Percentiles rank a stretch among this genome's conserved stretches.
Conservation (phyloP, 2,113 vertebrate species). For the Felis catus region F.catus_Fca126_mat1.0 CM031417.1:55470501-55471000, state of each 20-base stretch:
- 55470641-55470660: background rate
- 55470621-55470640: background rate
- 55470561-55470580: background rate
- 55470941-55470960: background rate
- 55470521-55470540: background rate
- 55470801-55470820: background rate
- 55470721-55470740: background rate
- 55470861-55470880: background rate
- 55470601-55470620: background rate
- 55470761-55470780: background rate
- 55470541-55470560: background rate
- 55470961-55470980: background rate
- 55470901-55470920: background rate
- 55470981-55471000: background rate
- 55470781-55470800: background rate
- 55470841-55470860: background rate
- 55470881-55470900: constrained; percentile 7
- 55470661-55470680: background rate
- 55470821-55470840: background rate
- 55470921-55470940: background rate
- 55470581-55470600: background rate
- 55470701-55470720: background rate
- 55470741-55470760: background rate
- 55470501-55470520: background rate
- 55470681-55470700: background rate